Conservation (phyloP, 2,888 invertebrate genomes). For the Drosophila maculinotata region DNA sequence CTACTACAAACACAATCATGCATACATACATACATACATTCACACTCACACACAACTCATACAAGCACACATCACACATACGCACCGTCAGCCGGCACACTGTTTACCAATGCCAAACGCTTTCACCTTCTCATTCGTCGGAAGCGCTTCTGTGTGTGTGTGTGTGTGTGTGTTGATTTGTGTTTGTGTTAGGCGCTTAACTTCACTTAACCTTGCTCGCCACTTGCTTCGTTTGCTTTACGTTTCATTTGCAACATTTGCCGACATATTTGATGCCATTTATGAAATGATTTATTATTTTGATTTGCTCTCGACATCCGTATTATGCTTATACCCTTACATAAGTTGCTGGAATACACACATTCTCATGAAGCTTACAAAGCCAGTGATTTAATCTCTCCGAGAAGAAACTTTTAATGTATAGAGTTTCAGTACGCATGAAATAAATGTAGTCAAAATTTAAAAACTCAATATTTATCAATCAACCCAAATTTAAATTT, state of each 20-base stretch:
- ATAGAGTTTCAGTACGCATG: too few relatives aligned
- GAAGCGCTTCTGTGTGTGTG: constrained; percentile 12
- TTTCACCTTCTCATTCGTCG: constrained; percentile 58
- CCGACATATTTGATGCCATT: constrained; percentile 81
- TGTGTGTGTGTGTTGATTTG: constrained; percentile 25
- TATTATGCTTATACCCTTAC: constrained; percentile 48
- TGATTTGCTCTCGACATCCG: constrained; percentile 75
- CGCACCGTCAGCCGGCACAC: constrained; percentile 49
- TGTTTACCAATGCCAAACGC: constrained; percentile 67
- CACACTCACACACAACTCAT: constrained; percentile 2
- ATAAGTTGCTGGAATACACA: not conserved
- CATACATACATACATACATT: constrained; percentile 13
- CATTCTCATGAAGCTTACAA: not conserved
- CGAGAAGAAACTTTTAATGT: not conserved
- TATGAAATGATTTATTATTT: constrained; percentile 80
- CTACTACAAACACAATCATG: constrained; percentile 11
- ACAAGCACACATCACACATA: constrained; percentile 46
- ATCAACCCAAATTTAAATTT: too few relatives aligned
- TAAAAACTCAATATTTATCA: too few relatives aligned
- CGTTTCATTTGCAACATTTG: constrained; percentile 82
- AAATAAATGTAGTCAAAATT: too few relatives aligned
- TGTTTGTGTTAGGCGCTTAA: constrained; percentile 66
- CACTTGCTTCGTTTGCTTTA: constrained; percentile 71
- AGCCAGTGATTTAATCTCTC: not conserved
- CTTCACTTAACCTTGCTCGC: constrained; percentile 77